Evolutionary conservation across 2,888 invertebrate genomes (phyloP), one percentile per base, ranked within the genome.

Genomic region (Drosophila algonquin): DNA sequence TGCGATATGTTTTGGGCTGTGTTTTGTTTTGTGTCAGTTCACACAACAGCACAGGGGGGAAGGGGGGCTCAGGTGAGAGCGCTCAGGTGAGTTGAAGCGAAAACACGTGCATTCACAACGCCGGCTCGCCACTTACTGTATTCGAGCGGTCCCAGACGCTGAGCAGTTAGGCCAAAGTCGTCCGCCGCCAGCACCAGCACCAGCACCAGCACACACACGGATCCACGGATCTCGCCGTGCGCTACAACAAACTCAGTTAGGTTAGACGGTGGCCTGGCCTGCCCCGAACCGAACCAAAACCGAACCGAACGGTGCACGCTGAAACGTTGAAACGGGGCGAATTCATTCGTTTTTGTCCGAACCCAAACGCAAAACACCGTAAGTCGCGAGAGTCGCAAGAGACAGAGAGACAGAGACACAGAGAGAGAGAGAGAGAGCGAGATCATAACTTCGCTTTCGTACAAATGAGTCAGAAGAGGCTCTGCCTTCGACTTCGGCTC

Each of bases 111-210:
- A 90, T 90, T 86, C 91, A 90, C 92, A 90, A 86, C 90, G 91
- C 90, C 90, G 91, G 92, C 89, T 92, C 90, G 90, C 90, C 90
- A 92, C 92, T 92, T 92, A 92, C 92, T 92, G 92, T 92, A 92
- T 91, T 91, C 87, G 86, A 91, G 90, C 86, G 89, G 89, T 89
- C 85, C 89, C 85, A 84, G 89, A 88, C 82, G 85, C 83, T 79
- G 85, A 89, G 85, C 90, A 90, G 90, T 90, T 91, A 91, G 91
- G 88, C 90, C 87, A 88, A 89, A 89, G 87, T 88, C 85, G 81
- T 68, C 68, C 81, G 78, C 45, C 60, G 48, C 32, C 47, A 55
- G 63, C 47, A 12, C 21, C 21, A 24, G 35, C 35, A 35, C 35
- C 35, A 4, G 4, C 27, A 24, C 14, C n/a, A n/a, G n/a, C n/a